These are phyloP conservation scores for Sciaenops ocellatus DNA, from an alignment of 2,797 vertebrate species.

Conservation along the genomic window DNA sequence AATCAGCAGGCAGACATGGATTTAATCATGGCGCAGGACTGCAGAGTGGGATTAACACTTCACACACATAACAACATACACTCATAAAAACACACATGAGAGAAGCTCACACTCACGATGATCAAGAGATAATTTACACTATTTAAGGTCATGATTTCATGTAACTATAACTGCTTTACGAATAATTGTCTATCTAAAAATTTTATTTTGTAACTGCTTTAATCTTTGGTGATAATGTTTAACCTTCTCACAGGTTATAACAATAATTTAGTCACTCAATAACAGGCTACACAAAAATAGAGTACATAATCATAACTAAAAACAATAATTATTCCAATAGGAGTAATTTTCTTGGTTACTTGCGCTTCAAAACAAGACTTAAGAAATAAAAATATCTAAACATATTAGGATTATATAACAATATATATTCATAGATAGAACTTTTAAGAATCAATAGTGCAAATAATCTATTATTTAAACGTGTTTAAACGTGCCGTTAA, in stretches of 20 bases:
- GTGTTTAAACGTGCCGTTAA: neutral
- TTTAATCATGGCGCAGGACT: slow-evolving; percentile 91
- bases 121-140: neutral
- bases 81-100: slow-evolving; percentile 36
- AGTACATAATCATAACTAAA: neutral
- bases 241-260: neutral
- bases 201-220: neutral
- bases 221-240: neutral
- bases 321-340: neutral
- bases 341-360: neutral
- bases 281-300: neutral
- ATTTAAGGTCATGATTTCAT: neutral
- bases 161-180: neutral
- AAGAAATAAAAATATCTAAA: neutral
- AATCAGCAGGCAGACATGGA: slow-evolving; percentile 85
- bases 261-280: neutral
- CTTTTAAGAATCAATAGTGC: neutral
- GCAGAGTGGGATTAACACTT: slow-evolving; percentile 72
- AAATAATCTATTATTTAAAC: neutral
- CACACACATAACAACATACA: slow-evolving; percentile 46
- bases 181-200: neutral
- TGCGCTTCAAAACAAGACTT: neutral
- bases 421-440: no score
- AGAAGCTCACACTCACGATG: slow-evolving; percentile 27
- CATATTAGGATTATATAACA: neutral